Conservation (phyloP, 2,113 vertebrate species). For the Peromyscus maniculatus region DNA sequence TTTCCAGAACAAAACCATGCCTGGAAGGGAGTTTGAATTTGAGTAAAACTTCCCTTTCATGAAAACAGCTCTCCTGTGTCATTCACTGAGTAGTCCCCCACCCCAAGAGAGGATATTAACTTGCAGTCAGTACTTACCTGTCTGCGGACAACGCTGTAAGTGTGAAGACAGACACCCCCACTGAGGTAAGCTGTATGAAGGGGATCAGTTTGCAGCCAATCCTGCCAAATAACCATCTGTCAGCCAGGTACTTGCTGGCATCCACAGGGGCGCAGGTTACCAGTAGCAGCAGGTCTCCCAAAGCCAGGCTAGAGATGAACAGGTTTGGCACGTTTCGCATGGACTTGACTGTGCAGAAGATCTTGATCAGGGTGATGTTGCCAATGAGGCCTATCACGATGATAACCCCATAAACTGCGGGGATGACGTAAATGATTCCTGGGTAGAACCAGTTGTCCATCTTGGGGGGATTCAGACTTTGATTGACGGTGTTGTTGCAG, state of each 20-base stretch:
- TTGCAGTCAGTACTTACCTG: constrained; percentile 90
- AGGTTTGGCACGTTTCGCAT: constrained; percentile 95
- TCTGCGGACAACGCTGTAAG: constrained; percentile 97
- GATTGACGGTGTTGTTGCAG: constrained; percentile 86
- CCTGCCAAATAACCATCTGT: constrained; percentile 97
- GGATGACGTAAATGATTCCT: constrained; percentile 91
- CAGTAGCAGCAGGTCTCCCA: constrained; percentile 96
- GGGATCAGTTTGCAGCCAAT: constrained; percentile 97
- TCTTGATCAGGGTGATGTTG: constrained; percentile 97
- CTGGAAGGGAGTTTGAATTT: constrained; percentile 22
- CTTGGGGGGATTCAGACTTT: constrained; percentile 79
- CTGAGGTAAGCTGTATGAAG: constrained; percentile 98
- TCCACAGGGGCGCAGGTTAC: constrained; percentile 98
- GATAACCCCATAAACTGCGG: constrained; percentile 93
- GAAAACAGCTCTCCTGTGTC: not conserved
- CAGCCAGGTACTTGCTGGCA: constrained; percentile 95
- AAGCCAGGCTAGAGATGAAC: constrained; percentile 96
- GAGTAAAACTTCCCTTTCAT: constrained; percentile 27
- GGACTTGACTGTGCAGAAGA: constrained; percentile 95
- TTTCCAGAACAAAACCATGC: constrained; percentile 8
- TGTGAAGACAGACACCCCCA: constrained; percentile 98
- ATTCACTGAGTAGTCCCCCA: not conserved
- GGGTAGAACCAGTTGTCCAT: constrained; percentile 87
- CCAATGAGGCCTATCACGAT: constrained; percentile 94
- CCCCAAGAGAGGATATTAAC: not conserved